Evolutionary conservation across 2,113 vertebrate genomes (phyloP), one percentile per base, ranked within the genome.

Genomic region (Rostratula benghalensis): DNA sequence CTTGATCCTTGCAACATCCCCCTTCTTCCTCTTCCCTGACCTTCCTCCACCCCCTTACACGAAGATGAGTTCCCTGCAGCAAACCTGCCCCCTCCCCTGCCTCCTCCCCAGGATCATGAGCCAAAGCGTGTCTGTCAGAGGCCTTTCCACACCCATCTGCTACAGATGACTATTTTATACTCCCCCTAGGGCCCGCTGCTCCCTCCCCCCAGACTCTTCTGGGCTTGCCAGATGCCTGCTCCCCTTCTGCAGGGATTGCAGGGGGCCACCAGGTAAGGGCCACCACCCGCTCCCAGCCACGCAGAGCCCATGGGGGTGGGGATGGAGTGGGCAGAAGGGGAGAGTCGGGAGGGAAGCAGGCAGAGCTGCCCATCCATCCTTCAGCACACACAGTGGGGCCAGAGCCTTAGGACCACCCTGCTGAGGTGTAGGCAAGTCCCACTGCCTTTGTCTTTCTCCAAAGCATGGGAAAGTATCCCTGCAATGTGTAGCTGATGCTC

Each of bases 181-280:
- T 97, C 97, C 97, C 97, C 97, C 71, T 95, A 97, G 96, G 97
- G 96, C 95, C 97, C 73, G 94, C 92, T 4, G 97, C 94, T 97
- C 97, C 97, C 95, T 97, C 73, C 95, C 97, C 97, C 95, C 97
- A 96, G 96, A 89, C 41, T 94, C 95, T 91, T 80, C 95, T 96
- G 97, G 97, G 94, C 93, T 97, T 97, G 96, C 94, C 97, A 96
- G 96, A 93, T 97, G 97, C 94, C 92, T 90, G 96, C 82, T 96
- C 81, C 95, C 97, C 95, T 97, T 95, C 97, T 96, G 88, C 94
- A 95, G 94, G 96, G 96, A 96, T 97, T 97, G 93, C 96, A 93
- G 96, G 96, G 96, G 97, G 94, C 61, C 95, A 96, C 93, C 97
- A 97, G 97, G 97, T 97, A 97, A 97, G 97, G 97, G 96, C 93